Conservation (phyloP, 2,888 invertebrate genomes). For the Mimas tiliae region DNA sequence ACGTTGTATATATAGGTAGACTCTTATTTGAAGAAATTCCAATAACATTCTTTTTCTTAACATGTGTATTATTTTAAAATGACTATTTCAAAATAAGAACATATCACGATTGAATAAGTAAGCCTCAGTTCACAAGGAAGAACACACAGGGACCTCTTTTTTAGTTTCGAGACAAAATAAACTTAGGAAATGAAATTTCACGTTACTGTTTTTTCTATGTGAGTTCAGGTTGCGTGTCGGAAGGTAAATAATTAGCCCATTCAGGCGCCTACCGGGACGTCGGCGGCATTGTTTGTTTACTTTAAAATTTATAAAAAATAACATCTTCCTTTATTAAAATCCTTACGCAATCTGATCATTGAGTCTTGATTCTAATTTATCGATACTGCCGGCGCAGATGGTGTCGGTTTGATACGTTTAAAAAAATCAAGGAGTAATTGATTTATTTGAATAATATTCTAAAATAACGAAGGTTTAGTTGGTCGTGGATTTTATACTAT, state of each 20-base stretch:
- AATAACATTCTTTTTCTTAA: slow-evolving; percentile 3
- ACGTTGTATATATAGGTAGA: no score
- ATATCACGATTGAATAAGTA: slow-evolving; percentile 16
- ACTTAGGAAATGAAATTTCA: slow-evolving; percentile 82
- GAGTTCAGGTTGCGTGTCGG: slow-evolving; percentile 73
- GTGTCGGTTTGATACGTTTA: not conserved
- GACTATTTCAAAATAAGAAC: not conserved
- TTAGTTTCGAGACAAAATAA: slow-evolving; percentile 66
- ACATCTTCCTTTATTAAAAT: slow-evolving; percentile 57
- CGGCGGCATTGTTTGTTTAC: slow-evolving; percentile 71
- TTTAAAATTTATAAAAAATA: slow-evolving; percentile 61
- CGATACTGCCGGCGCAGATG: not conserved
- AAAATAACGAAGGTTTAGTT: no score
- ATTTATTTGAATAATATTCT: no score
- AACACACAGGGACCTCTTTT: slow-evolving; percentile 58
- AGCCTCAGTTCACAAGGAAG: slow-evolving; percentile 50
- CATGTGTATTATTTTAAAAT: not conserved
- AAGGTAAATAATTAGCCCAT: slow-evolving; percentile 83
- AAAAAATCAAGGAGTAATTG: not conserved
- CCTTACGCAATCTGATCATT: not conserved
- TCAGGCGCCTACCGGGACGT: slow-evolving; percentile 71
- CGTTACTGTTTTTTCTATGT: slow-evolving; percentile 75
- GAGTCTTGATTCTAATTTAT: not conserved
- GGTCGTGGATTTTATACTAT: not conserved
- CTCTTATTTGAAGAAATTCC: not conserved